Evolutionary conservation across 2,797 vertebrate species (phyloP), one percentile per base, ranked within the genome.

Genomic region (Taenioides sp.): DNA sequence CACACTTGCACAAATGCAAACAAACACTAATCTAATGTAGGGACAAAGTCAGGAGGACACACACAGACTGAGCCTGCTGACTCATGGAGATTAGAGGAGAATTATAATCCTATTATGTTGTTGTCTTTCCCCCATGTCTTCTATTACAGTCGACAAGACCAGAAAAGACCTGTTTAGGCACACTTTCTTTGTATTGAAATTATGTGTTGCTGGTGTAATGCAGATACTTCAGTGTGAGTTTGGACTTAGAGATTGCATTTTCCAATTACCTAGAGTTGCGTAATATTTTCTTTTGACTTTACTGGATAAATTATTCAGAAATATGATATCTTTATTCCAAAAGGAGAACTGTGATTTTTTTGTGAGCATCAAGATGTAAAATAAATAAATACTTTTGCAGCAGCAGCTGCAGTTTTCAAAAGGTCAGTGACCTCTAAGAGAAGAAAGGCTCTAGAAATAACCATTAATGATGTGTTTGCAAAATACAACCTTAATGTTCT

Each of bases 41-140:
- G 22, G 67, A 40, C 68, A 67, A 31, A 73, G 63, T 69, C 68
- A 66, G 50, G 34, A 65, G 31, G 58, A 70, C 67, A 25, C 57
- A 52, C 27, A 63, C 67, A 60, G 18, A 47, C 40, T 43, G 43
- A 17, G 65, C 61, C 27, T 75, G 85, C 87, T 87, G 88, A 89
- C 75, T 91, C 80, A 83, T 72, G 70, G 80, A 91, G 88, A 88
- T 88, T 85, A 91, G 79, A 84, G 76, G 76, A 85, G 79, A 91
- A 86, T 84, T 84, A 81, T 90, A 91, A 89, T 89, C 85, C 79
- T 78, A 81, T 88, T 87, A 90, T 88, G 72, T 81, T 87, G 79
- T 86, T 86, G 80, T 82, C 81, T 82, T 81, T 84, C 69, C 64
- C 57, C 55, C 20, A 65, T 85, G 82, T 87, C 75, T 86, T 85